Evolutionary conservation across 37 sponge, comb jelly and placozoan species (phyloP).

Genomic region (Haliclona indistincta): DNA sequence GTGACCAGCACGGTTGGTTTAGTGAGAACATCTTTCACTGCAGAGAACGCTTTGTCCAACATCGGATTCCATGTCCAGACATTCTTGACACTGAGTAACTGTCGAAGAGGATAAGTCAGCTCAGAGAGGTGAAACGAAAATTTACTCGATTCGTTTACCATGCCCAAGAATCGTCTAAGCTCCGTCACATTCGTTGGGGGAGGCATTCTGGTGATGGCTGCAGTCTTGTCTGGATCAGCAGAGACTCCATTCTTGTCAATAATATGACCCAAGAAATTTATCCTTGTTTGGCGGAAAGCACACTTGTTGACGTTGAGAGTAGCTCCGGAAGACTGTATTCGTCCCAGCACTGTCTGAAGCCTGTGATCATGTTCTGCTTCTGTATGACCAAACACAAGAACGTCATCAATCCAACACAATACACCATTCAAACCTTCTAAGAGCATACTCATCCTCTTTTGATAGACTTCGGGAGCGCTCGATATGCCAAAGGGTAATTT

Average conservation of each 20-base stretch:
- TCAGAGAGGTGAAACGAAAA: constrained; percentile 29
- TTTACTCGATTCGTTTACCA: constrained; percentile 50
- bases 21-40: constrained; percentile 37
- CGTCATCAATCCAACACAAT: constrained; percentile 24
- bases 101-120: constrained; percentile 23
- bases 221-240: constrained; percentile 28
- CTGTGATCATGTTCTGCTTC: constrained; percentile 21
- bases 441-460: neutral
- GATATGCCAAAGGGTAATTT: constrained; percentile 31
- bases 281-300: constrained; percentile 9
- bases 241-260: constrained; percentile 24
- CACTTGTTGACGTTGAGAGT: constrained; percentile 46
- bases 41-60: constrained; percentile 12
- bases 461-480: constrained; percentile 12
- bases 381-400: neutral
- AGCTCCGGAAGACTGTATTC: constrained; percentile 6
- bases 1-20: constrained; percentile 18
- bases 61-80: constrained; percentile 24
- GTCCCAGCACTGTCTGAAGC: constrained; percentile 16
- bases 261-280: constrained; percentile 27
- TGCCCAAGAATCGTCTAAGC: constrained; percentile 34
- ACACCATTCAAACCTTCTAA: constrained; percentile 21
- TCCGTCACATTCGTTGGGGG: constrained; percentile 20
- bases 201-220: constrained; percentile 28
- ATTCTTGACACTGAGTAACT: constrained; percentile 10